Conservation (phyloP, 2,797 vertebrate genomes). For the Acipenser oxyrinchus region DNA sequence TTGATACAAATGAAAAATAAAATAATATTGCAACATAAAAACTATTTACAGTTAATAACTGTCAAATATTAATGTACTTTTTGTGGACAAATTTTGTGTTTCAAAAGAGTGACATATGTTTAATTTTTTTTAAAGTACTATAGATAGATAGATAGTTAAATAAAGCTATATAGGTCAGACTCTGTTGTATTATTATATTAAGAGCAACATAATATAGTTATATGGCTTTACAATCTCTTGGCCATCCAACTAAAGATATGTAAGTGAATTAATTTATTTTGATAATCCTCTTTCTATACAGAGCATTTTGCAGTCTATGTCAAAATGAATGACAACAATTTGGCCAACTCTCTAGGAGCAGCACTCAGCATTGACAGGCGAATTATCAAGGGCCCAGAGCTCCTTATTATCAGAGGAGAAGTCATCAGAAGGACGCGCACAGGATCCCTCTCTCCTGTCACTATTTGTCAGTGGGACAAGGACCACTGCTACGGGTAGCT, state of each 20-base stretch:
- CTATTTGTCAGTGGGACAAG: slow-evolving; percentile 93
- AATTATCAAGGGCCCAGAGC: slow-evolving; percentile 94
- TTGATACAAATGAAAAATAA: no score
- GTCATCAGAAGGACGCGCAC: slow-evolving; percentile 80
- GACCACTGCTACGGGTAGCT: slow-evolving; percentile 82
- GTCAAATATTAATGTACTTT: no score
- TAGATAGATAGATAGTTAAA: no score
- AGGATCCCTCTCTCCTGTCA: slow-evolving; percentile 82
- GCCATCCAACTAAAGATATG: slow-evolving; percentile 52
- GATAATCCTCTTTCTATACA: slow-evolving; percentile 61
- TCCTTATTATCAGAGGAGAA: slow-evolving; percentile 97
- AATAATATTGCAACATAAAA: no score
- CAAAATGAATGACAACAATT: slow-evolving; percentile 90
- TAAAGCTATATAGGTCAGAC: no score
- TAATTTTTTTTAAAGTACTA: no score
- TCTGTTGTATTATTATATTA: neutral
- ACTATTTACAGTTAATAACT: no score
- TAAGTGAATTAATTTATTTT: slow-evolving; percentile 69
- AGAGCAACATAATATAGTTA: neutral
- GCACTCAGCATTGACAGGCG: slow-evolving; percentile 95
- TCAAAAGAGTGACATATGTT: no score
- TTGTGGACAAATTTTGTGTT: no score
- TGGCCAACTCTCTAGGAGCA: slow-evolving; percentile 80
- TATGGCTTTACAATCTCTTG: neutral
- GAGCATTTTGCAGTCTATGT: slow-evolving; percentile 71